phyloP scores from a whole-genome alignment of 2,888 invertebrate species.

The Netelia melanura region DNA sequence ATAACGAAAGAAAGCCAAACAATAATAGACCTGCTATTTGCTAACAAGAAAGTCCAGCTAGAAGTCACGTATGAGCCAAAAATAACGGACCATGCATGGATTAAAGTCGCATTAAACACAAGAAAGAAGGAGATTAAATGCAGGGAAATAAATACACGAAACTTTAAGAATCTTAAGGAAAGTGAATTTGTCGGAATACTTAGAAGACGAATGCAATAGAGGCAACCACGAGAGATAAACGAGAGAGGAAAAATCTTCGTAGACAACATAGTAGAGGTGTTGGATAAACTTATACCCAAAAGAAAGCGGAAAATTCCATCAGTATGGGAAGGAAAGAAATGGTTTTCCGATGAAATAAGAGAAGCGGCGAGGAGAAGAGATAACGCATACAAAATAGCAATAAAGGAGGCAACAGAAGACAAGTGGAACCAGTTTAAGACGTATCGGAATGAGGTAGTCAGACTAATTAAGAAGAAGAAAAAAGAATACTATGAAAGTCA shows the following conservation, averaged over 20 bases:
- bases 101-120: neutral
- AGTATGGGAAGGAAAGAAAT: constrained; percentile 48
- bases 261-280: constrained; percentile 5
- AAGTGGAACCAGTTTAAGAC: constrained; percentile 38
- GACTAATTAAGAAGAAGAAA: constrained; percentile 43
- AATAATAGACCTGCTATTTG: constrained; percentile 55
- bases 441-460: constrained; percentile 41
- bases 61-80: neutral
- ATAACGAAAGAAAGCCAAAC: constrained; percentile 55
- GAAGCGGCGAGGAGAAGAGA: constrained; percentile 38
- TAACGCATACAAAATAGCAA: constrained; percentile 18
- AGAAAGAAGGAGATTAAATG: constrained; percentile 9
- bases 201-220: neutral
- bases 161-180: too few species aligned
- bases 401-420: neutral
- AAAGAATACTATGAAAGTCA: constrained; percentile 7
- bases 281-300: constrained; percentile 25
- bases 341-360: constrained; percentile 41
- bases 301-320: constrained; percentile 16
- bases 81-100: constrained; percentile 9
- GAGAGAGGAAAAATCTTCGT: constrained; percentile 5
- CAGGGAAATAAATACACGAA: too few species aligned
- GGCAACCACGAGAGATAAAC: constrained; percentile 14
- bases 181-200: neutral
- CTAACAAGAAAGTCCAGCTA: constrained; percentile 18